phyloP scores from a whole-genome alignment of 2,797 vertebrate genomes.

The Moxostoma hubbsi region DNA sequence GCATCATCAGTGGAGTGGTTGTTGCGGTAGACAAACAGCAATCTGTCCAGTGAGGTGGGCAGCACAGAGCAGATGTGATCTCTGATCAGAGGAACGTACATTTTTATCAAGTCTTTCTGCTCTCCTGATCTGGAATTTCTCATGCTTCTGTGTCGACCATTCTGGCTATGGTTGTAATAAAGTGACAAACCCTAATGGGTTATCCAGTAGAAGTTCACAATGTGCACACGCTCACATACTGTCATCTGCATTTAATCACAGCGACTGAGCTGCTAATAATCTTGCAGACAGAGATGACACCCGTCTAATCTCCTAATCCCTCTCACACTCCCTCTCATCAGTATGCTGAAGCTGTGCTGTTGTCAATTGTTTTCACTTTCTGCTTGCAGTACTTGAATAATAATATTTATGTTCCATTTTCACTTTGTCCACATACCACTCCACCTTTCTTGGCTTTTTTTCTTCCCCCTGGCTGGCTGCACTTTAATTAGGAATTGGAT shows the following conservation, averaged over 20 bases:
- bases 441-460: background rate
- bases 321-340: background rate
- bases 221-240: background rate
- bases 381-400: background rate
- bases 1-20: no score
- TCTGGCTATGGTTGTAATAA: background rate
- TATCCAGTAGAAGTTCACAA: background rate
- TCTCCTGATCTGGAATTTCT: no score
- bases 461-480: no score
- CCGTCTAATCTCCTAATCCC: slow-evolving; percentile 34
- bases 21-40: no score
- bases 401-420: background rate
- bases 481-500: background rate
- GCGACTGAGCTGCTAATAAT: slow-evolving; percentile 71
- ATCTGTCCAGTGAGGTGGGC: no score
- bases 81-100: no score
- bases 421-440: background rate
- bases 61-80: no score
- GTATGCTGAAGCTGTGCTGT: slow-evolving; percentile 15
- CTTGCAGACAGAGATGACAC: slow-evolving; percentile 66
- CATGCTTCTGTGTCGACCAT: no score
- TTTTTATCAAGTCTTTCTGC: no score
- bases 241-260: slow-evolving; percentile 46
- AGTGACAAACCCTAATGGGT: background rate
- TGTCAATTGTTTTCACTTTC: slow-evolving; percentile 8